Percentiles rank a stretch among this genome's conserved stretches.
Conservation (phyloP, 2,797 vertebrate genomes). For the Podargus strigoides region DNA sequence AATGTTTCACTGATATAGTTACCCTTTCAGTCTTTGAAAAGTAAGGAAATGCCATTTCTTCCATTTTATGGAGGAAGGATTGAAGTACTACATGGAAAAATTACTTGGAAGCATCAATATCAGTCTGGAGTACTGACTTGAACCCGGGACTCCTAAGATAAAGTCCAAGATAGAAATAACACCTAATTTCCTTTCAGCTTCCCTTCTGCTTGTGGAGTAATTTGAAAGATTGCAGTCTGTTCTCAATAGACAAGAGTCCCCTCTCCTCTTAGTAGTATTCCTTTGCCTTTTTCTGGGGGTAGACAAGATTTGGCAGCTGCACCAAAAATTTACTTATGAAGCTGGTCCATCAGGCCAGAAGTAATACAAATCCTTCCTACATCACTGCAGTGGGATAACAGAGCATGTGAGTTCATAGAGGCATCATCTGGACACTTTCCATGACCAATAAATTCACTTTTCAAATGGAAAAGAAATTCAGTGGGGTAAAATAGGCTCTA, state of each 20-base stretch:
- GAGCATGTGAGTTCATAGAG: not conserved
- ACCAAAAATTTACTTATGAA: not conserved
- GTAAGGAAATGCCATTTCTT: not conserved
- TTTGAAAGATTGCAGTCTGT: not conserved
- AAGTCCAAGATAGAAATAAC: not conserved
- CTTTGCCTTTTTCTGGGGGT: not conserved
- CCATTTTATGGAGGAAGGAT: not conserved
- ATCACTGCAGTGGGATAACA: not conserved
- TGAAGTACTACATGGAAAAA: not conserved
- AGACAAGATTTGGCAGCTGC: not conserved
- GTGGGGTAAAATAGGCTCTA: not conserved
- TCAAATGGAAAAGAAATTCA: constrained; percentile 7
- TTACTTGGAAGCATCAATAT: not conserved
- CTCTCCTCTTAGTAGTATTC: not conserved
- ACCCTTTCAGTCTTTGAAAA: not conserved
- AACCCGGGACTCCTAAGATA: not conserved
- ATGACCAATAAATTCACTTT: not conserved
- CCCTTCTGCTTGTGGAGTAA: not conserved
- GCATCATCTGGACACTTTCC: not conserved
- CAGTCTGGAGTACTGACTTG: not conserved
- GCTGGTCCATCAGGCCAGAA: not conserved
- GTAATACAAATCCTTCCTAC: not conserved
- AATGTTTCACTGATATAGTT: not conserved
- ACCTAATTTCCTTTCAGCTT: not conserved
- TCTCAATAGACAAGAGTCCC: not conserved